These are phyloP conservation scores for Aphodius sticticus DNA, from an alignment of 2,888 invertebrate genomes.

Conservation along the genomic window DNA sequence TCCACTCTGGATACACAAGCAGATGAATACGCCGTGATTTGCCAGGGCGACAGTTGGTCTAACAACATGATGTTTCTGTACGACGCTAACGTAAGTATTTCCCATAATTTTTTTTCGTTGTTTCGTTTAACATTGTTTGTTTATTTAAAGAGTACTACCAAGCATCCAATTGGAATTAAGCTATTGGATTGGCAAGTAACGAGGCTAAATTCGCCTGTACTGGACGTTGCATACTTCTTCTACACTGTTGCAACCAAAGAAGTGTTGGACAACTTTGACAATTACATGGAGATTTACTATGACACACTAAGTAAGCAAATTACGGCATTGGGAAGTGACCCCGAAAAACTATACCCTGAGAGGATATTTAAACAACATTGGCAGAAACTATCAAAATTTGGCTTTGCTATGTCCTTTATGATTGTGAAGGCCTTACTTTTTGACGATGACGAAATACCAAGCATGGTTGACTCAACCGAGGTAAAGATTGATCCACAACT, in stretches of 20 bases:
- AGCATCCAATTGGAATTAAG: conserved; percentile 36
- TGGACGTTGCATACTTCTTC: conserved; percentile 51
- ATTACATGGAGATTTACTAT: conserved; percentile 50
- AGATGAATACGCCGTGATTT: conserved; percentile 23
- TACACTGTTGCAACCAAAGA: conserved; percentile 47
- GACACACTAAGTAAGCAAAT: conserved; percentile 46
- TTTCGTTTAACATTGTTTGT: background rate
- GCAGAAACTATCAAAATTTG: conserved; percentile 46
- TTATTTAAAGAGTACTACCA: background rate
- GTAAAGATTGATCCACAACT: conserved; percentile 32
- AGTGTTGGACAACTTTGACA: conserved; percentile 46
- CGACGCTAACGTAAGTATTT: conserved; percentile 29
- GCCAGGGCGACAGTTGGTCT: conserved; percentile 37
- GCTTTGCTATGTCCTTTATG: conserved; percentile 41
- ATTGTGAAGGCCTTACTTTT: conserved; percentile 43
- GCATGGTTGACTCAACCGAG: conserved; percentile 13
- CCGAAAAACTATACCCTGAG: conserved; percentile 49
- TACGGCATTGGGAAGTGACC: conserved; percentile 46
- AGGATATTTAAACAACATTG: conserved; percentile 48
- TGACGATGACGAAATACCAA: conserved; percentile 36
- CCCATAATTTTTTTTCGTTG: background rate
- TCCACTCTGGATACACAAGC: background rate
- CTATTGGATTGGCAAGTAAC: conserved; percentile 49
- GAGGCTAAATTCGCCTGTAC: conserved; percentile 42
- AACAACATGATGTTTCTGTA: conserved; percentile 44